Percentiles rank a stretch among this genome's conserved stretches.
Conservation (phyloP, 2,113 vertebrate species). For the Pedetes capensis region DNA sequence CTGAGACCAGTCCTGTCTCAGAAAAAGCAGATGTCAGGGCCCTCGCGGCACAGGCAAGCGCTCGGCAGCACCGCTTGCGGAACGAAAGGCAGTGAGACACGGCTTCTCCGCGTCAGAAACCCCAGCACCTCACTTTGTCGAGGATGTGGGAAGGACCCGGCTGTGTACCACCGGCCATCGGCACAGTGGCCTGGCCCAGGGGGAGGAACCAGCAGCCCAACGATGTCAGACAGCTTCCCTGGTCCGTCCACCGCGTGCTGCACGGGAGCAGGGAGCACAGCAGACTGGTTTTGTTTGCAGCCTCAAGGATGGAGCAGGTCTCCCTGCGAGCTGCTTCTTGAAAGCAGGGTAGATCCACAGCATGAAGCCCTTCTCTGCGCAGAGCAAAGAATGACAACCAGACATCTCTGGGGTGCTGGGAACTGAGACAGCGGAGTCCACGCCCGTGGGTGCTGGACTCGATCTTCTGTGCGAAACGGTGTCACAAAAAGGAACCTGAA, state of each 20-base stretch:
- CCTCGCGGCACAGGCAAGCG: accelerated
- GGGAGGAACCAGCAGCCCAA: accelerated
- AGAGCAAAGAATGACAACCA: accelerated
- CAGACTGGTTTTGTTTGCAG: not conserved
- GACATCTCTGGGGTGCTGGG: too few species aligned
- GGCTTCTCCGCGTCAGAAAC: accelerated
- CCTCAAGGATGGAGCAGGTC: not conserved
- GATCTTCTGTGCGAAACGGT: not conserved
- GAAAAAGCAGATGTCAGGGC: accelerated
- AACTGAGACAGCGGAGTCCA: too few species aligned
- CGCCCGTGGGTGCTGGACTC: too few species aligned
- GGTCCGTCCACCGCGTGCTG: too few species aligned
- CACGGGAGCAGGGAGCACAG: not conserved
- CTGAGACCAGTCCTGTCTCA: not conserved
- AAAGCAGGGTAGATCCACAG: accelerated
- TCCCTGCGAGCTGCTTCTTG: not conserved
- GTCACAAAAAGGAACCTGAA: not conserved
- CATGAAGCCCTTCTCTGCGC: not conserved
- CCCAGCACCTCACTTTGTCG: not conserved
- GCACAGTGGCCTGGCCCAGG: not conserved
- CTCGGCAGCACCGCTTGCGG: not conserved
- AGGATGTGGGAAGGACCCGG: accelerated
- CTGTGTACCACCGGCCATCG: accelerated
- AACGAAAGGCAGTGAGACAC: not conserved
- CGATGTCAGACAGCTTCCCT: not conserved